Evolutionary conservation across 2,888 invertebrate species (phyloP), one percentile per base, ranked within the genome.

Genomic region (Torymus auratus): DNA sequence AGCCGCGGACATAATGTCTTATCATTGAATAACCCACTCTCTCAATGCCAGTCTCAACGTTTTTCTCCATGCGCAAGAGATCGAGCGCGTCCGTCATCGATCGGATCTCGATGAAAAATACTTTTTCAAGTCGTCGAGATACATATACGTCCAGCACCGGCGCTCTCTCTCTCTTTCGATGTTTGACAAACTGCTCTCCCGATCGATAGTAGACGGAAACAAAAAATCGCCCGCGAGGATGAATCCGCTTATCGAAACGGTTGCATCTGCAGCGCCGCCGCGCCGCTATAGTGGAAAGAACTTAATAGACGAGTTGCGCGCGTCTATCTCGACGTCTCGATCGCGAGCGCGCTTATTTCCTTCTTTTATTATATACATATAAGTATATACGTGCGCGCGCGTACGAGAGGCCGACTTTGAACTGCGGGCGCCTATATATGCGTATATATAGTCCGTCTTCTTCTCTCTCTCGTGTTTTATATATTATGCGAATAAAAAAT

Each of bases 231-330:
- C 50, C 0, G 11, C 17, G 64, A 28, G 2, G 23, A 61, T 17
- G 23, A n/a, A 56, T 23, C 41, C 52, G 28, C 64, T 69, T 80
- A 80, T 80, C 80, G 70, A n/a, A 70, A 13, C 68, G 60, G 60
- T 58, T 53, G 68, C 64, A 75, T 65, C 79, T 56, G 14, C 4
- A 5, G 4, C 10, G 23, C 0, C 58, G 13, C 50, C 23, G 14
- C 41, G 14, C 41, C 41, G 52, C 41, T n/a, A 23, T n/a, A 23
- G 69, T 20, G 74, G 52, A 64, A 74, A 75, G 75, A 75, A 70
- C 70, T 75, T 75, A 75, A 80, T 80, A 80, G 75, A 71, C 80
- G 80, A 80, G 80, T 70, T 74, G 64, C 70, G 74, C 64, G 62
- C 78, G 56, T 70, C 41, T 80, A 80, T 80, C 80, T 74, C 75